Base-by-base conservation (phyloP, 2,888 invertebrate genomes). In the Rhodophaea formosa region DNA sequence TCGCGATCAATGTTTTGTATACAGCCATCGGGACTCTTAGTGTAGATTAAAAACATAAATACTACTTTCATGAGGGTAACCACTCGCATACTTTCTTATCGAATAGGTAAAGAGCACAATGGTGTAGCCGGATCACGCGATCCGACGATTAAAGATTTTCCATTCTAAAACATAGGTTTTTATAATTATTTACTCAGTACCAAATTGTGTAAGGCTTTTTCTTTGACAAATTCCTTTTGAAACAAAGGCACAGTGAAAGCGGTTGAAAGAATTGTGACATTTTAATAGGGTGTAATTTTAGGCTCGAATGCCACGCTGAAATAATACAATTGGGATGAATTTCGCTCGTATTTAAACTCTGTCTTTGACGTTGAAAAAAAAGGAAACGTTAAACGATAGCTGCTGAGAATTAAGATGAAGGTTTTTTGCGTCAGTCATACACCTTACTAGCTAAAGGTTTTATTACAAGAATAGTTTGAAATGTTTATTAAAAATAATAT, bases 1-100 rank as follows among this genome's bases (percentile, higher is more conserved):
- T 49, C 49, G 43, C 62, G 66, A 68, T 71, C 63, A 68, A 69
- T 68, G 71, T 66, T 72, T 71, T 69, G 63, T 68, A 65, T 67
- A 73, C 69, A 73, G 71, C 69, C 76, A 75, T 76, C 69, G 78
- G 69, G 72, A 76, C 82, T 79, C 79, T 80, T 77, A 78, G 71
- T 68, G 75, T 75, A 80, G 79, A 86, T 85, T 85, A 84, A 84
- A 85, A 80, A 79, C 81, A 78, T 82, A 84, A 86, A 84, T 78
- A 82, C 77, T 71, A 68, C 72, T 72, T 74, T 68, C 77, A 81
- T 75, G 72, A 75, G 67, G n/a, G 71, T 78, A 74, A 79, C 77
- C 74, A 70, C 72, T 70, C 64, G 72, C 72, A 68, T 67, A 63
- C 62, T 67, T 68, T 67, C 71, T 71, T 73, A 73, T 73, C 72